Base-by-base conservation (phyloP, 2,888 invertebrate species). In the Hoplodrina ambigua region DNA sequence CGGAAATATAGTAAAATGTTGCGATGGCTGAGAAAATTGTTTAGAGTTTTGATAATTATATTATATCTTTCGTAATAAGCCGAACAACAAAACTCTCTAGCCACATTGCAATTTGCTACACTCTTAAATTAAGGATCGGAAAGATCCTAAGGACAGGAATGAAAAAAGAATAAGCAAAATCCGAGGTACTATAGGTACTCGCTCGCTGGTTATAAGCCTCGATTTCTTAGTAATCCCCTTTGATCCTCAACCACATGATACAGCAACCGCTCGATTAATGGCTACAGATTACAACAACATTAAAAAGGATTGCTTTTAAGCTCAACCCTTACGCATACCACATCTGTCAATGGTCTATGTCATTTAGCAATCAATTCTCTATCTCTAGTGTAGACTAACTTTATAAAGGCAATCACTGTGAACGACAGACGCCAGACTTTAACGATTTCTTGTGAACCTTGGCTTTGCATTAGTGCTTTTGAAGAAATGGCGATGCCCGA, bases 371-470 rank as follows among this genome's bases (percentile, higher is more conserved):
- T 68, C 62, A 63, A 78, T 67, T 62, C 46, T 63, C 59, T 68
- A 64, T 62, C 46, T 63, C 59, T 68, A 64, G 44, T 25, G 33
- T 20, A 17, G 17, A 46, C 10, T 5, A 67, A 17, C 63, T 53
- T 63, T 57, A 37, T 61, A 57, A 30, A 70, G 8, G 56, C 65
- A 78, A 70, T 80, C 76, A 54, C 54, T 65, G 56, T 69, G 66
- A 73, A 62, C 72, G 80, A 72, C 52, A 69, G 70, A 75, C 72
- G 57, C 15, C 41, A 58, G 62, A 72, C 58, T 75, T 88, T 87
- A 85, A 88, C 88, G 86, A 87, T 82, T 85, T 80, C 83, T 80
- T 65, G 78, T 69, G 69, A 85, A 78, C 79, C 65, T 69, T 76
- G 69, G 59, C 67, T 77, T 83, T 81, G 77, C 72, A 76, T 80